phyloP scores from a whole-genome alignment of 2,113 vertebrate species.

The Gallinago media region DNA sequence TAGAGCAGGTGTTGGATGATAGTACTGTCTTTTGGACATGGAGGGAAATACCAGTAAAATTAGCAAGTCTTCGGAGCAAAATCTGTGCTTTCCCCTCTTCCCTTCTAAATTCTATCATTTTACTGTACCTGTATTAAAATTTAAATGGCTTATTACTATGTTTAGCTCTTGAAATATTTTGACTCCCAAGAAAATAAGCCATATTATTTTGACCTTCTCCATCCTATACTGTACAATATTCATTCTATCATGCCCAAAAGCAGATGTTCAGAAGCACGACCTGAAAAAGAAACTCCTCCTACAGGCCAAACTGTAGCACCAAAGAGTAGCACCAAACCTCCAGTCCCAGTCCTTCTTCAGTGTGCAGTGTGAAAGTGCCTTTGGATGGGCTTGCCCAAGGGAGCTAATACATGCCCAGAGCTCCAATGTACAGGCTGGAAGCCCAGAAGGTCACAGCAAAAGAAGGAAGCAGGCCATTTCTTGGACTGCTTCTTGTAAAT shows the following conservation, averaged over 20 bases:
- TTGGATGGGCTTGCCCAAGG: background rate
- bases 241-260: background rate
- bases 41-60: background rate
- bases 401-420: background rate
- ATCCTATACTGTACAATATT: background rate
- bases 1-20: background rate
- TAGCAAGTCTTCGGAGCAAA: background rate
- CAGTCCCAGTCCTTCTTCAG: background rate
- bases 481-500: background rate
- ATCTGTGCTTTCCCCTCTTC: background rate
- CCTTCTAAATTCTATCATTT: background rate
- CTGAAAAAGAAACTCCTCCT: background rate
- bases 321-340: background rate
- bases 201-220: background rate
- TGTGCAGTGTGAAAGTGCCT: accelerated
- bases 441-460: background rate
- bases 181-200: background rate
- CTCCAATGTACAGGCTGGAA: background rate
- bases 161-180: conserved; percentile 3
- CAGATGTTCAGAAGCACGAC: background rate
- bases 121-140: background rate
- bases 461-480: background rate
- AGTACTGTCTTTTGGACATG: background rate
- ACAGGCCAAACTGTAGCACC: background rate
- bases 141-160: background rate